Evolutionary conservation across 2,888 invertebrate genomes (phyloP), one percentile per base, ranked within the genome.

Genomic region (Mythimna vitellina): DNA sequence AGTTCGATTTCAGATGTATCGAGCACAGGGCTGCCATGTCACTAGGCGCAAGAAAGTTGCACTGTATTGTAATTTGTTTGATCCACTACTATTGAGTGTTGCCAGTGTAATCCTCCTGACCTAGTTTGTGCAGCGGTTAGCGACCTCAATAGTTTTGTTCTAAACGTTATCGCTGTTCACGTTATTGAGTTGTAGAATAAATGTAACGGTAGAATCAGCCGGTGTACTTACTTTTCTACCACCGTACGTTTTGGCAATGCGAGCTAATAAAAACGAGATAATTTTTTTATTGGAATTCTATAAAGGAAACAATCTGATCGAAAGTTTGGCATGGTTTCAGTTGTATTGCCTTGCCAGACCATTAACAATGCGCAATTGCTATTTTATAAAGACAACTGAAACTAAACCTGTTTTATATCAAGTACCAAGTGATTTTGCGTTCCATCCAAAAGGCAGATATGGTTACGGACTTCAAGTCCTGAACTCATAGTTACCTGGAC

Each of bases 61-160:
- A 64, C 58, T 56, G 65, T 60, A 54, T 72, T 66, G 58, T 70
- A 62, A 66, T 72, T 81, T 61, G n/a, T 64, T 81, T 69, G 62
- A 70, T 80, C 54, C 29, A 25, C 25, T 49, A 65, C 64, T 66
- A 69, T 74, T 38, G 65, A 73, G 60, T 69, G 25, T 56, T 66
- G 70, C 62, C 12, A 70, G 66, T 67, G 38, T 63, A 73, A 69
- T 81, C 75, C 74, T 60, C 69, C 17, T 75, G 68, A 63, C 80
- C 80, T 10, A 81, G 79, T 70, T 78, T 35, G 32, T 9, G 42
- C 54, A 65, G 70, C 82, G 67, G 82, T 82, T 62, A 68, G 56
- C 42, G 69, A 71, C 70, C 76, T 69, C 60, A 69, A 64, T 82
- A 64, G n/a, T 58, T 68, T 63, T 61, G 56, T 79, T 83, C 54